These are phyloP conservation scores for Phataginus tricuspis DNA, from an alignment of 2,797 vertebrate genomes.

Conservation along the genomic window DNA sequence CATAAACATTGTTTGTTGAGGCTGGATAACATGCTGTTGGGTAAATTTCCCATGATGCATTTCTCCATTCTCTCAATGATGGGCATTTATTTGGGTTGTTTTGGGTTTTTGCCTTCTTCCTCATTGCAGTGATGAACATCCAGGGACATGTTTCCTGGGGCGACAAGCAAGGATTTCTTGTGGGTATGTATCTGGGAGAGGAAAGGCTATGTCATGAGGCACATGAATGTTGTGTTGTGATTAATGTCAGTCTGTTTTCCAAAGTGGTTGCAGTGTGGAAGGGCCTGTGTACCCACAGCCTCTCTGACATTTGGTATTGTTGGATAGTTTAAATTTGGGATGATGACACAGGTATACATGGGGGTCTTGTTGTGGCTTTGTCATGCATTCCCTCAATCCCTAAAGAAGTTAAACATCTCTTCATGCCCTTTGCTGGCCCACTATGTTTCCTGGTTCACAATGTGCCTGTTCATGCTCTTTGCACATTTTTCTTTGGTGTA, in stretches of 20 bases:
- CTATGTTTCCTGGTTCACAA: background rate
- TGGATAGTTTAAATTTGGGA: background rate
- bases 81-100: background rate
- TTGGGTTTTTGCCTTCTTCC: background rate
- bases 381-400: background rate
- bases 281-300: background rate
- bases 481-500: background rate
- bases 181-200: background rate
- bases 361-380: background rate
- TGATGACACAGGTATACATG: background rate
- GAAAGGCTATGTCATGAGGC: background rate
- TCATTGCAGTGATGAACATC: background rate
- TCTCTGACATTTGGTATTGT: background rate
- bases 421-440: no score
- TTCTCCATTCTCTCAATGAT: background rate
- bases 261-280: background rate
- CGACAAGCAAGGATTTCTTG: background rate
- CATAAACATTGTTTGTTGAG: background rate
- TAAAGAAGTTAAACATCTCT: background rate
- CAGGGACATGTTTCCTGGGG: background rate
- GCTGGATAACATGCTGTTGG: background rate
- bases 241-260: background rate
- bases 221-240: background rate
- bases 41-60: slow-evolving; percentile 31
- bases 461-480: background rate